A percentile compares a stretch with the other conserved stretches of the same genome.
phyloP scores from a whole-genome alignment of 2,797 vertebrate species.

The Cyprinella venusta region DNA sequence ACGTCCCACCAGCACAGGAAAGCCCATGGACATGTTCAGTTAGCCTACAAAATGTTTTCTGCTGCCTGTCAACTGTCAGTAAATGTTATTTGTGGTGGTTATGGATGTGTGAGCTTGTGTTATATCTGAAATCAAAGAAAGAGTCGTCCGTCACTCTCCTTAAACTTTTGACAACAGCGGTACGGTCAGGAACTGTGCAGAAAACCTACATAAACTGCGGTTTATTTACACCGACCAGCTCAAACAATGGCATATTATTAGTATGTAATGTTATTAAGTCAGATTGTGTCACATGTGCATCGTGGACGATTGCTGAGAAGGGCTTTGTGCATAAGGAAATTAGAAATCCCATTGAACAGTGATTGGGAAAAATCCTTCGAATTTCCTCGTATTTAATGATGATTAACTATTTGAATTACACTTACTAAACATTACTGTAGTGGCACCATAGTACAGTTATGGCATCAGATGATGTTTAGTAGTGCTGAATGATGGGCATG shows the following conservation, averaged over 20 bases:
- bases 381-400: background rate
- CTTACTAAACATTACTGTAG: background rate
- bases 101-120: background rate
- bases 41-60: background rate
- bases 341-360: background rate
- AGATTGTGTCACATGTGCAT: background rate
- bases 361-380: background rate
- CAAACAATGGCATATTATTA: background rate
- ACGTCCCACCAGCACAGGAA: slow-evolving; percentile 32
- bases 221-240: background rate
- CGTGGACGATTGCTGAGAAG: background rate
- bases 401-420: background rate
- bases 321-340: background rate
- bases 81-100: background rate
- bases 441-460: background rate
- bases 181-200: background rate
- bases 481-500: background rate
- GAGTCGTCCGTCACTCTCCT: background rate
- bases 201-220: background rate
- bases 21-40: background rate
- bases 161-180: slow-evolving; percentile 45
- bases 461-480: background rate
- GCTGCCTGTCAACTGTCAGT: background rate
- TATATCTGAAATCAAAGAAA: background rate
- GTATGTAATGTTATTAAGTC: background rate